phyloP scores from a whole-genome alignment of 1,140 invertebrate genomes.

The Caenorhabditis brenneri region DNA sequence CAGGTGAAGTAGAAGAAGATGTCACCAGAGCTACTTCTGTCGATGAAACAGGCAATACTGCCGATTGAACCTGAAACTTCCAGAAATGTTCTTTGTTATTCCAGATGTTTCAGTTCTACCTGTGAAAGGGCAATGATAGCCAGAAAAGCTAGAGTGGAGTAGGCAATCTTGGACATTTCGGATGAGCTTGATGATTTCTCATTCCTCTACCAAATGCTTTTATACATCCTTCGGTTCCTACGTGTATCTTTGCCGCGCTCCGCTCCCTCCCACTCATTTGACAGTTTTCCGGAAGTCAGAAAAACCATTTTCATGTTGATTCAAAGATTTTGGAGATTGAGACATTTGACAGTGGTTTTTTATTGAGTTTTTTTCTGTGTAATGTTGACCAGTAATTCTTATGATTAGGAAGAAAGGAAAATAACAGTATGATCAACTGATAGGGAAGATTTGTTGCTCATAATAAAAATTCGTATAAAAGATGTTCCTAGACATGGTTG shows the following conservation, averaged over 20 bases:
- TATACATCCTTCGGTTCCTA: neutral
- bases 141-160: neutral
- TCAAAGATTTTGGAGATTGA: neutral
- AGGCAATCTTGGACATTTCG: constrained; percentile 8
- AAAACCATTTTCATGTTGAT: neutral
- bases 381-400: no score
- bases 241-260: neutral
- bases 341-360: no score
- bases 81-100: no score
- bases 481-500: no score
- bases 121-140: constrained; percentile 5
- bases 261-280: neutral
- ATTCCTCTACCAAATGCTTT: neutral
- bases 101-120: neutral
- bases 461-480: no score
- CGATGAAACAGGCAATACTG: constrained; percentile 11
- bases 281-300: constrained; percentile 15
- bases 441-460: no score
- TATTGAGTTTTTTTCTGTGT: no score
- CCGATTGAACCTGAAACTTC: neutral
- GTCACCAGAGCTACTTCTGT: neutral
- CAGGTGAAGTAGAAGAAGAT: neutral
- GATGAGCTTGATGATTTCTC: neutral
- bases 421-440: no score
- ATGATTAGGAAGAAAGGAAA: no score